These are phyloP conservation scores for Flexamia atlantica DNA, from an alignment of 2,888 invertebrate species.

Conservation along the genomic window DNA sequence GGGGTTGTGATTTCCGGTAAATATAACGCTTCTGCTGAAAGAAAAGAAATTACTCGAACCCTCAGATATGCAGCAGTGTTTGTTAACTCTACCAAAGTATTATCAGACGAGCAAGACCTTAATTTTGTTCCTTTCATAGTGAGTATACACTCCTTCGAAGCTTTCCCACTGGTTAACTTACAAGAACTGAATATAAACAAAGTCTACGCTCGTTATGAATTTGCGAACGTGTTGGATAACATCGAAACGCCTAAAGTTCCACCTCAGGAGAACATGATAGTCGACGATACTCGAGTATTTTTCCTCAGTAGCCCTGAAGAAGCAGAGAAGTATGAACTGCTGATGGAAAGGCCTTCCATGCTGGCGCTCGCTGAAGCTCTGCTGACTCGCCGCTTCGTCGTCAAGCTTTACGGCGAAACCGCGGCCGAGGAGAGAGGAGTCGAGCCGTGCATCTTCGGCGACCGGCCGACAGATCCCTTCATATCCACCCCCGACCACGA, in stretches of 20 bases:
- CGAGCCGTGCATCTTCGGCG: conserved; percentile 6
- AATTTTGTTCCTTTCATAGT: conserved; percentile 7
- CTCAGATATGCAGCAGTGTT: conserved; percentile 36
- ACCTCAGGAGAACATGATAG: background rate
- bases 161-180: background rate
- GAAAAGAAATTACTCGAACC: background rate
- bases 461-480: background rate
- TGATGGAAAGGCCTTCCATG: conserved; percentile 22
- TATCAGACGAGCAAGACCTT: conserved; percentile 17
- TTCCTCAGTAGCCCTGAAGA: conserved; percentile 17
- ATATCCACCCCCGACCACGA: conserved; percentile 11
- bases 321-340: background rate
- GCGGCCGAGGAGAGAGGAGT: background rate
- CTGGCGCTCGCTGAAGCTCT: background rate
- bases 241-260: background rate
- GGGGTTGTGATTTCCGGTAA: background rate
- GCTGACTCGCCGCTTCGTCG: conserved; percentile 6
- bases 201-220: conserved; percentile 16
- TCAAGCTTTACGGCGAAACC: conserved; percentile 13
- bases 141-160: background rate
- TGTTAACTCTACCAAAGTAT: background rate
- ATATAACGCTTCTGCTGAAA: background rate
- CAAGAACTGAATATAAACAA: background rate
- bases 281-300: conserved; percentile 4
- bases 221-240: background rate